Base-by-base conservation (phyloP, 2,113 vertebrate species). In the Triplophysa rosa region DNA sequence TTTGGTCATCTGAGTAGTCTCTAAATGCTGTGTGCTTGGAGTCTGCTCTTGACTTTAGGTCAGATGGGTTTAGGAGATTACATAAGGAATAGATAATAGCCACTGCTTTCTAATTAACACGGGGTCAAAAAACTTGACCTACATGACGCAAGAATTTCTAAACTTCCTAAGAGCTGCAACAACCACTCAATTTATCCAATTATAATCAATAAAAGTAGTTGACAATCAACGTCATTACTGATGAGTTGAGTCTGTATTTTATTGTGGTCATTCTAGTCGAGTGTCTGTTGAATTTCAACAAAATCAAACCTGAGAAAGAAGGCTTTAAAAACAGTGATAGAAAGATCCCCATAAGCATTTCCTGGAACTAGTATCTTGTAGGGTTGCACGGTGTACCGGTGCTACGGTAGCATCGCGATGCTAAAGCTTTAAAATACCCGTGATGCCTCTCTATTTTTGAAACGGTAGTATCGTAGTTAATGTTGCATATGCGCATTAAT, bases 51-150 rank as follows among this genome's bases (percentile, higher is more conserved):
- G 33, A 45, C 62, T 47, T 67, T 67, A 54, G 56, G 66, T 59
- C 78, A 21, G 7, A 54, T 65, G 13, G 49, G 49, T 40, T 54
- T 24, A 58, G 33, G 54, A 37, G 14, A 72, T 54, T 67, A 67
- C 78, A 73, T 56, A 24, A 45, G 54, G 6, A 56, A 21, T 76
- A 37, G 26, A 58, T 52, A 72, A 70, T 67, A 29, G 56, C 70
- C 29, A 80, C 29, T 45, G 67, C 78, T 80, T 52, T 79, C 70
- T 63, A 77, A 83, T 83, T 83, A 80, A 77, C 54, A 73, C 67
- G 16, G 54, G 68, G 75, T 73, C 62, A 21, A 78, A 58, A 63
- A 54, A 56, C 58, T n/a, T 75, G 67, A 61, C 29, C 62, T 63
- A 42, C 59, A 9, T 70, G 23, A 52, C 24, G 54, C 26, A 12